Conservation (phyloP, 2,797 vertebrate species). For the Linurgus olivaceus region DNA sequence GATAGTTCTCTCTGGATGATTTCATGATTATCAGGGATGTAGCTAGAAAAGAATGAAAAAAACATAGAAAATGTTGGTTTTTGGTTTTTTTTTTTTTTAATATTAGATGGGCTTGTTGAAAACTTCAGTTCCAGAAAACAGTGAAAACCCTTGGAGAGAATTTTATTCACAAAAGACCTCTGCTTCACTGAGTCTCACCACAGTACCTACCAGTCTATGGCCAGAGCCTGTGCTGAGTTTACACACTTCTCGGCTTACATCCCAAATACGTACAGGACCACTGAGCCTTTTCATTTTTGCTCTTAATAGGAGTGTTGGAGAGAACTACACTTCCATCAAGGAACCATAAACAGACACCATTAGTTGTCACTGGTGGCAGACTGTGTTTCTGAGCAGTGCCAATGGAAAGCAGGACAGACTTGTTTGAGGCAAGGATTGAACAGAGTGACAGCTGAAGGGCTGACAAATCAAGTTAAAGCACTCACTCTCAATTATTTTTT, state of each 20-base stretch:
- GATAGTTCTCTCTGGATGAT: neutral
- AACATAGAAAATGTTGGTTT: neutral
- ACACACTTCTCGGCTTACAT: neutral
- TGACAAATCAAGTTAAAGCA: neutral
- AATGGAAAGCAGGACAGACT: neutral
- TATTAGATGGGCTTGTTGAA: neutral
- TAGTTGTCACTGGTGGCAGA: neutral
- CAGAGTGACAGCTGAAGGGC: neutral
- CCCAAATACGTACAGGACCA: neutral
- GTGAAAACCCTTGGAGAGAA: neutral
- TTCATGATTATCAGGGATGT: neutral
- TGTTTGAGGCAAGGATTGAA: neutral
- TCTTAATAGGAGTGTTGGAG: neutral
- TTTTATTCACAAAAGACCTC: neutral
- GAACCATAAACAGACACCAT: neutral
- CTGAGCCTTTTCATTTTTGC: neutral
- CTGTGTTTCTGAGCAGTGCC: neutral
- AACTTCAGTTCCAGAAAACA: neutral
- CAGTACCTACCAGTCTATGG: fast-evolving
- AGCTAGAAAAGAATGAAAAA: neutral
- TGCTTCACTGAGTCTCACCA: neutral
- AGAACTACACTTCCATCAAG: neutral
- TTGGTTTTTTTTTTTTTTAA: neutral
- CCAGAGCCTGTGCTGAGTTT: neutral
- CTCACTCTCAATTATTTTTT: neutral